Evolutionary conservation across 2,888 invertebrate species (phyloP), one percentile per base, ranked within the genome.

Genomic region (Electrophaes corylata): DNA sequence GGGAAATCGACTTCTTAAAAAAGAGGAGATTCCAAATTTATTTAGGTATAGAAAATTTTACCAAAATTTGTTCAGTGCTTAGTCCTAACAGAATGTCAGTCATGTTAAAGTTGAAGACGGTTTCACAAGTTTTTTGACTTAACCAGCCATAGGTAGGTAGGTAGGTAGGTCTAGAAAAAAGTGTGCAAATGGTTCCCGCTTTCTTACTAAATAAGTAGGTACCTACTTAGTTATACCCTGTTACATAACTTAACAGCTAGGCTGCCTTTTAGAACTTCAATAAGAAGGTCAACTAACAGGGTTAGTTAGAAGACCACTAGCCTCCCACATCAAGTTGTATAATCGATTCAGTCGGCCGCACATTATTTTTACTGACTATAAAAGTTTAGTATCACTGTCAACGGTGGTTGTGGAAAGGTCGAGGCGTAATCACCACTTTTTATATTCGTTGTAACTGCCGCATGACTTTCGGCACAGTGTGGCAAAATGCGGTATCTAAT

Each of bases 321-420:
- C 49, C 61, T 51, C 54, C 53, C 44, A 57, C 55, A 60, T 59
- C 55, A 46, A 45, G 49, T 49, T 45, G 49, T 57, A 33, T n/a
- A 69, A 76, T 76, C 71, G 75, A 78, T 78, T 73, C 64, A 57
- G 55, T 45, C 62, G 66, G 69, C 39, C 66, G 65, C 51, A 66
- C 74, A 76, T 79, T 73, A 78, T 73, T 77, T 80, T 79, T 78
- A 80, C 73, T 71, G 70, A 63, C 73, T 65, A 72, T 86, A 81
- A 83, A 84, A 82, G 68, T 82, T 84, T 76, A 85, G 47, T 48
- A 41, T 33, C 39, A 50, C 50, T 81, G 76, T 81, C 78, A 79
- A 78, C 73, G 71, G 73, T 61, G 72, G 74, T 70, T 67, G 66
- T 56, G 64, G 75, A 76, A 76, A 79, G 81, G 80, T 78, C 70